A percentile compares a stretch with the other conserved stretches of the same genome.
These are phyloP conservation scores for Congeria kusceri DNA, from an alignment of 2,888 invertebrate species.

Conservation along the genomic window DNA sequence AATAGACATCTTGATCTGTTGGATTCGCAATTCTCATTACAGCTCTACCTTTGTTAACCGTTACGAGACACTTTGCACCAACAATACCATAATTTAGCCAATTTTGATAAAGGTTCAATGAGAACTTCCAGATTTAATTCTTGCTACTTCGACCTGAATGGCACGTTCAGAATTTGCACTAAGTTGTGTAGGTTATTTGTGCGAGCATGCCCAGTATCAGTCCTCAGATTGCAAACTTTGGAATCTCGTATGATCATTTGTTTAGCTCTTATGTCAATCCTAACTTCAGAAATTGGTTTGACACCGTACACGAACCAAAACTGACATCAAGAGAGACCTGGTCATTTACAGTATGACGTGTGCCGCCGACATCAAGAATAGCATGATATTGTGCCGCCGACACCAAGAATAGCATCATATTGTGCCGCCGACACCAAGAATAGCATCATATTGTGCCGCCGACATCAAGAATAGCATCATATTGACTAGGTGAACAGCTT, in stretches of 20 bases:
- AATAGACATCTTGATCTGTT: conserved; percentile 17
- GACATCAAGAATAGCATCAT: not conserved
- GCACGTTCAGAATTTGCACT: conserved; percentile 14
- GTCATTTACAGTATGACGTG: not conserved
- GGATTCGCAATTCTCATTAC: conserved; percentile 32
- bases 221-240: conserved; percentile 10
- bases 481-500: not conserved
- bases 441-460: not conserved
- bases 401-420: no score
- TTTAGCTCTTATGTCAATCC: conserved; percentile 34
- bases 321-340: conserved; percentile 13
- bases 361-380: not conserved
- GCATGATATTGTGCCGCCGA: no score
- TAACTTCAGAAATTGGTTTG: conserved; percentile 35
- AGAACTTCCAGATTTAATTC: conserved; percentile 17
- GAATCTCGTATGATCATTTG: conserved; percentile 11
- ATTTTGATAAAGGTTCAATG: conserved; percentile 13
- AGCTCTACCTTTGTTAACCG: conserved; percentile 35
- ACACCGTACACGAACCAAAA: conserved; percentile 15
- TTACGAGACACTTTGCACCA: conserved; percentile 44
- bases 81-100: conserved; percentile 30
- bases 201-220: conserved; percentile 21
- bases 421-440: no score
- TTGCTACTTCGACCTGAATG: conserved; percentile 17
- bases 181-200: not conserved